Evolutionary conservation across 2,113 vertebrate genomes (phyloP), one percentile per base, ranked within the genome.

Genomic region (Saccopteryx bilineata): DNA sequence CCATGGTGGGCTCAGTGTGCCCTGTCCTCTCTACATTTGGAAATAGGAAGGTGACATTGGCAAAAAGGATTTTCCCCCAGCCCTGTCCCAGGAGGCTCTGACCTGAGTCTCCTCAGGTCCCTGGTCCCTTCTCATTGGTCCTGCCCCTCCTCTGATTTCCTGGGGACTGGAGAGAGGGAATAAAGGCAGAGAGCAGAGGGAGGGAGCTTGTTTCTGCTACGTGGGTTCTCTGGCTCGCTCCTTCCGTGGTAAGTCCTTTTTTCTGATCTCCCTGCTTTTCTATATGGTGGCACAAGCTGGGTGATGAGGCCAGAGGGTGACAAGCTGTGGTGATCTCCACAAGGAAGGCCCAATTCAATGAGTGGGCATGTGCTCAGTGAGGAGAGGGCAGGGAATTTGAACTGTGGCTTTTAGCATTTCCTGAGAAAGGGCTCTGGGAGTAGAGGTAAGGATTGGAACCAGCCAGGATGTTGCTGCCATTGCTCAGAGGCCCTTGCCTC

Each of bases 111-210:
- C 66, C 60, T 75, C 63, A 23, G 1, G 69, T 95, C 87, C 65
- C 96, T 21, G 63, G 69, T 46, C 63, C 56, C 68, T 93, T 88
- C 87, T 94, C 94, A 95, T 93, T 96, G 97, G 97, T 48, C 21
- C 81, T 50, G 19, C 46, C 61, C 71, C 60, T 92, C 46, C 54
- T 5, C 17, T 31, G 66, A 63, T 86, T 83, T 76, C 95, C 86
- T 89, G 88, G 90, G 94, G 74, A 39, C 24, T 5, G 23, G 31
- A 88, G 31, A 19, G 9, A 92, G 82, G 84, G 82, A 97, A 96
- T 93, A 98, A 97, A 98, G 60, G 54, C 52, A 33, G 74, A 75
- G 18, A 75, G 23, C 31, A 17, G 69, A 0, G 50, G n/a, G 2
- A 52, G 54, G 58, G 79, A 87, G 83, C 13, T 48, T 15, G 46